Evolutionary conservation across 2,797 vertebrate species (phyloP), one percentile per base, ranked within the genome.

Genomic region (Onychomys arenicola): DNA sequence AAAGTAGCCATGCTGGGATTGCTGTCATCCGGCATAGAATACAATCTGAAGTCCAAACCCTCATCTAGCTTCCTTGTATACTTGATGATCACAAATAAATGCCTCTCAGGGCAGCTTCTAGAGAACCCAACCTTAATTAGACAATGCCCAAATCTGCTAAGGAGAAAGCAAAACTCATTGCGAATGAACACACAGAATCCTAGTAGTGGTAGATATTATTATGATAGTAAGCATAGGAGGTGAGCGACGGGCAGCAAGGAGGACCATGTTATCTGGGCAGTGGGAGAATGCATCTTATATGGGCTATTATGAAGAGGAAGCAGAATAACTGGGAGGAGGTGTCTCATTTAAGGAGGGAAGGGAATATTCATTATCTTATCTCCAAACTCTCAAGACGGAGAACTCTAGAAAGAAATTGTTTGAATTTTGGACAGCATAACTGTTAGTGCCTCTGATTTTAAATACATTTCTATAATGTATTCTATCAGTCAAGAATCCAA

Each of bases 401-500:
- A 29, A 81, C 75, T 21, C 12, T 59, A 21, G 59, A 94, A 78
- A 89, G 27, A 21, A 59, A 27, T 34, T 16, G 14, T 69, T 81
- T 40, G 75, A 23, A 57, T 61, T 37, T 96, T 84, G 87, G 46
- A 85, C 23, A 71, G 73, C 2, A 6, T 90, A 77, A 63, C 37
- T 75, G 52, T 43, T 83, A 90, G 90, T 52, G 76, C 27, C 32
- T 96, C 34, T 43, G n/a, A 82, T 96, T 94, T 96, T 95, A 94
- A 94, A 95, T 95, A 90, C 76, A 91, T 93, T 95, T 96, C 87
- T 90, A 3, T 94, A 83, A 92, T 91, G 25, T 75, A 83, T 65
- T 96, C 71, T 93, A 75, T 94, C 59, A 87, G 86, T 81, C 76
- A 91, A 67, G 25, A 81, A 32, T 63, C 65, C 65, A 67, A 93